These are phyloP conservation scores for Drosophila pallidifrons DNA, from an alignment of 1,140 invertebrate genomes.

Conservation along the genomic window DNA sequence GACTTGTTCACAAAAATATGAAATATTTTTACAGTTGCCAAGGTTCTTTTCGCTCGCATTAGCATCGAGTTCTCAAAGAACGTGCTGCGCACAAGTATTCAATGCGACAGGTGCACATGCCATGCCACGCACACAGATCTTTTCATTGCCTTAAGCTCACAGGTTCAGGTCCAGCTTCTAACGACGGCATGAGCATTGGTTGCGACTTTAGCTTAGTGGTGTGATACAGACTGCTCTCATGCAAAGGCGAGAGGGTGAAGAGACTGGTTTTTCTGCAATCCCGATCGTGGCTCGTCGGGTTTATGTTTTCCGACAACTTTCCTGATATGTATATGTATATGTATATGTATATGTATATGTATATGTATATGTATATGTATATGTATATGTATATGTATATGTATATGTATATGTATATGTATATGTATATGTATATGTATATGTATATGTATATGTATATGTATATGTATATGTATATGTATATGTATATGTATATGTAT, in stretches of 20 bases:
- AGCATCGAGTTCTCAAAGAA: background rate
- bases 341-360: background rate
- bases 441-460: too few species aligned
- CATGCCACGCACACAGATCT: slow-evolving; percentile 69
- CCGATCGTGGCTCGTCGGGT: slow-evolving; percentile 1
- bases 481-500: too few species aligned
- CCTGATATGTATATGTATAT: background rate
- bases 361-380: too few species aligned
- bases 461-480: too few species aligned
- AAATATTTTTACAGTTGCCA: background rate
- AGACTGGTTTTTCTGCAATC: slow-evolving; percentile 48
- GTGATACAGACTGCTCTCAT: slow-evolving; percentile 17
- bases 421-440: too few species aligned
- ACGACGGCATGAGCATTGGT: background rate
- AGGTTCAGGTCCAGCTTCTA: slow-evolving; percentile 4
- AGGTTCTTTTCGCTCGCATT: background rate
- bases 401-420: too few species aligned
- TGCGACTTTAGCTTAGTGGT: background rate
- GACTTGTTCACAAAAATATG: slow-evolving; percentile 19
- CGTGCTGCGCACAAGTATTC: slow-evolving; percentile 56
- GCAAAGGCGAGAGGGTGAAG: slow-evolving; percentile 19
- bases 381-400: too few species aligned
- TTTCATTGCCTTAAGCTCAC: slow-evolving; percentile 21
- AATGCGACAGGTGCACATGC: slow-evolving; percentile 76
- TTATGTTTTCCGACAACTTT: slow-evolving; percentile 6